phyloP scores from a whole-genome alignment of 2,797 vertebrate genomes.

The Spinibarbus caldwelli region DNA sequence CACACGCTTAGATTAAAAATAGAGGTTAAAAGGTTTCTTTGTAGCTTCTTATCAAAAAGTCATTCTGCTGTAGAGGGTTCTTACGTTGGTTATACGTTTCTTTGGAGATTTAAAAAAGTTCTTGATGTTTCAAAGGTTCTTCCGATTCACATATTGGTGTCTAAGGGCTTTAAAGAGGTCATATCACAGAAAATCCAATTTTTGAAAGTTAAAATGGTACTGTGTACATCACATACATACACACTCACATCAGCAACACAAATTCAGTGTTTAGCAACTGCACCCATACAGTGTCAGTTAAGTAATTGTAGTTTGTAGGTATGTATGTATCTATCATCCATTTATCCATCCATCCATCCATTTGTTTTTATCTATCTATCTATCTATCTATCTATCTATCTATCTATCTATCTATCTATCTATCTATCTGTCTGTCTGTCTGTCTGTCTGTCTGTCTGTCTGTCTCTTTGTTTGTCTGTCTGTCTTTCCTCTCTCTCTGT shows the following conservation, averaged over 20 bases:
- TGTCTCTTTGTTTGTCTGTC: no score
- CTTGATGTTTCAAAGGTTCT: not conserved
- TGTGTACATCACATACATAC: not conserved
- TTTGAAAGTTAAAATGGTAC: not conserved
- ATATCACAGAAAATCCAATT: not conserved
- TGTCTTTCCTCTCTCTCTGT: no score
- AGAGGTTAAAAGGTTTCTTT: not conserved
- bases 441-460: no score
- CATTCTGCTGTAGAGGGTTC: not conserved
- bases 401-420: no score
- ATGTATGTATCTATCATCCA: no score
- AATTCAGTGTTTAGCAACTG: not conserved
- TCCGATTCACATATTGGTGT: not conserved
- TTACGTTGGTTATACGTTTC: not conserved
- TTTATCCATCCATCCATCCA: no score
- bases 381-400: no score
- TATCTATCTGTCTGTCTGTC: no score
- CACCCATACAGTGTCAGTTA: not conserved
- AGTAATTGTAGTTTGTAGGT: not conserved
- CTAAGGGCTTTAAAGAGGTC: not conserved
- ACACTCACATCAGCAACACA: not conserved
- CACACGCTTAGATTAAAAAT: not conserved
- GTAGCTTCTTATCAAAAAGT: not conserved
- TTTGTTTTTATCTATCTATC: no score
- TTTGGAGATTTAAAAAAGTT: constrained; percentile 3